Conservation (phyloP, 2,113 vertebrate genomes). For the Hemichromis elongatus region DNA sequence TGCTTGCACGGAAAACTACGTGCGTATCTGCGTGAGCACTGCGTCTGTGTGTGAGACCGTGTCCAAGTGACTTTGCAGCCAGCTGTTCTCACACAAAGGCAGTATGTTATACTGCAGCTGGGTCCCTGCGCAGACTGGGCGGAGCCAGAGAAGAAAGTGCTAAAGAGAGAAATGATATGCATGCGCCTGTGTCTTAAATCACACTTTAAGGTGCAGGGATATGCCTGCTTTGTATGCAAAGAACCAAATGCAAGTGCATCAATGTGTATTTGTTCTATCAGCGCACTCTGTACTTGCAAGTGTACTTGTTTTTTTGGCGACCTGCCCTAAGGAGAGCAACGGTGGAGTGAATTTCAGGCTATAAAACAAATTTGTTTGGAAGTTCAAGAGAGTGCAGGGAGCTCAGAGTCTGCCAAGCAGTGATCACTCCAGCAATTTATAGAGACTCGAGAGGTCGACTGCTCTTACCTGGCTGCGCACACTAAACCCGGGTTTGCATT, state of each 20-base stretch:
- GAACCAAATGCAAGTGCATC: not conserved
- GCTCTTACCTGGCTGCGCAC: slow-evolving; percentile 24
- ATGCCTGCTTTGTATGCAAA: not conserved
- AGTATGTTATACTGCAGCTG: slow-evolving; percentile 54
- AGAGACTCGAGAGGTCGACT: slow-evolving; percentile 39
- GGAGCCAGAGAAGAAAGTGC: not conserved
- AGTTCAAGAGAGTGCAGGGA: slow-evolving; percentile 29
- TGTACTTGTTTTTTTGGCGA: not conserved
- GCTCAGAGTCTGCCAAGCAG: slow-evolving; percentile 49
- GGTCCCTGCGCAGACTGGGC: slow-evolving; percentile 8
- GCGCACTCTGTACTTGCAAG: not conserved
- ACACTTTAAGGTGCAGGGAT: not conserved
- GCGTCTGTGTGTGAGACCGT: slow-evolving; percentile 4
- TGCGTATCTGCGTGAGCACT: not conserved
- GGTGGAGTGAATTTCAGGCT: slow-evolving; percentile 22
- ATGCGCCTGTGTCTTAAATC: not conserved
- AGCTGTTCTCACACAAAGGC: slow-evolving; percentile 69
- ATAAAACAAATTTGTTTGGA: slow-evolving; percentile 56
- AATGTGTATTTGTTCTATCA: not conserved
- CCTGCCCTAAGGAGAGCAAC: not conserved
- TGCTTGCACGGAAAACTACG: slow-evolving; percentile 13
- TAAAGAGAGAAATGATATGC: slow-evolving; percentile 18
- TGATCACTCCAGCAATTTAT: slow-evolving; percentile 60
- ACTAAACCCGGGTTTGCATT: slow-evolving; percentile 23
- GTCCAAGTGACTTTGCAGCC: slow-evolving; percentile 60